Base-by-base conservation (phyloP, 2,888 invertebrate species). In the Cactoblastis cactorum region DNA sequence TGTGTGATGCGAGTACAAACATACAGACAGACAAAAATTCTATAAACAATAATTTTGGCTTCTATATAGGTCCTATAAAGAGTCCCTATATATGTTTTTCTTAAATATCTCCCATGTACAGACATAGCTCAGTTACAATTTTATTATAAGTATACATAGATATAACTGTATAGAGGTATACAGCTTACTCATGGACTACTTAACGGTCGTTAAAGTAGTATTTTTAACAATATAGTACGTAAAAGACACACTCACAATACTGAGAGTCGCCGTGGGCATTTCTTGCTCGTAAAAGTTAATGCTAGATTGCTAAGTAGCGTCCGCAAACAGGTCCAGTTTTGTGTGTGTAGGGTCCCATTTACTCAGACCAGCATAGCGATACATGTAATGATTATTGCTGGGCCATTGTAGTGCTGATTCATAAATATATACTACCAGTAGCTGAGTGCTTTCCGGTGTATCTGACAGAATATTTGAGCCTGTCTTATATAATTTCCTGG, bases 211-310 rank as follows among this genome's bases (percentile, higher is more conserved):
- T 3, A 22, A 22, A 22, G 22, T 22, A 22, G 22, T 6, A 6
- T 22, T 4, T 6, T 22, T 22, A 22, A 28, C 28, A 28, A 33
- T n/a, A n/a, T n/a, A n/a, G 12, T 33, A 57, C 58, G 53, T 56
- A 58, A 58, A 53, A 61, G 58, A 62, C 61, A 53, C 60, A 52
- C 53, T 51, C 49, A 54, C 57, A 56, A 58, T 50, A 45, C 53
- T 50, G 52, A 53, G 50, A 56, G 50, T 60, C 62, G 56, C 64
- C 58, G 53, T 63, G 59, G 57, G 50, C 45, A 58, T 57, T 65
- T 66, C 64, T 58, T 38, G 57, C 58, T 56, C 62, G 65, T 70
- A 67, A 69, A 68, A 66, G 62, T 69, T 68, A 71, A 70, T 64
- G 65, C 56, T 67, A 58, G 67, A 70, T 66, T 65, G 62, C 62